Evolutionary conservation across 1,140 invertebrate genomes (phyloP), one percentile per base, ranked within the genome.

Genomic region (Papilio polyxenes): DNA sequence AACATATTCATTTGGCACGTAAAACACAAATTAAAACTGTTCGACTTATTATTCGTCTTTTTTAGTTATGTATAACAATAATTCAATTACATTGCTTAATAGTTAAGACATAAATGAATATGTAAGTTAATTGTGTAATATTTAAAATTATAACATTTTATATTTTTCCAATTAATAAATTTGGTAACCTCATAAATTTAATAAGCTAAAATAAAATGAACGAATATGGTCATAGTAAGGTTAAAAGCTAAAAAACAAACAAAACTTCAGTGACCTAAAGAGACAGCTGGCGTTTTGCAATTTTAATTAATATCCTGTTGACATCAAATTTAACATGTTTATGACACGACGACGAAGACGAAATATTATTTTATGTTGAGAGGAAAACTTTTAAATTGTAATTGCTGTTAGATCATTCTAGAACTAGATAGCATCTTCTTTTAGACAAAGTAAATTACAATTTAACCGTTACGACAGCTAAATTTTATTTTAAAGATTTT

Each of bases 231-330:
- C 7, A 20, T 62, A 62, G n/a, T 62, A 62, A 62, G 59, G 59
- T 62, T 62, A 62, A 62, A 62, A 59, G 20, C 7, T 62, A 2
- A 62, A 62, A 62, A 59, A 62, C 59, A 62, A 62, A 53, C 6
- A 53, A 20, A 62, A 62, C 59, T 23, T 62, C 20, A 62, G 6
- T 62, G 59, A 62, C 59, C n/a, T 62, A 23, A 20, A n/a, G 20
- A 62, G 59, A 62, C 59, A 62, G 59, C n/a, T 20, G 59, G 6
- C 7, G 53, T 81, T 89, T 89, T 86, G 87, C 88, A 87, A 89
- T 88, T 89, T 87, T 86, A 88, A 90, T 88, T 85, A 80, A 82
- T 87, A 88, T 91, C 89, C 88, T 87, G 86, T 89, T 88, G 77
- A 83, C 79, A 88, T 90, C 86, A 91, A 88, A 88, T 83, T 31